Evolutionary conservation across 1,140 invertebrate genomes (phyloP), one percentile per base, ranked within the genome.

Genomic region (Streblospio benedicti): DNA sequence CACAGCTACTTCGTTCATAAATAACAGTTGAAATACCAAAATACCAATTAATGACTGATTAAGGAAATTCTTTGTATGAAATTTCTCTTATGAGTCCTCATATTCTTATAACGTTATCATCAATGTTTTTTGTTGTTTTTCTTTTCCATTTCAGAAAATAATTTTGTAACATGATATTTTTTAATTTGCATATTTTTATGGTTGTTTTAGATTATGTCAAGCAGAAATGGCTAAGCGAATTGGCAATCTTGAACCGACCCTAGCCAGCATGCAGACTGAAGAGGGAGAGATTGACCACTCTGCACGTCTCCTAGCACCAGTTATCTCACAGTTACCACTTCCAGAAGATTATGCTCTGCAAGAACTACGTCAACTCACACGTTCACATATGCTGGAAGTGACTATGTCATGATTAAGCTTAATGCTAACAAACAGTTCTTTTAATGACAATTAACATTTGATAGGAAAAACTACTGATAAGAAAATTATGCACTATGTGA

Each of bases 301-400:
- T 31, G n/a, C n/a, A n/a, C n/a, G n/a, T n/a, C 71, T 81, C 4
- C 68, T 85, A 30, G 75, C 81, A 0, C 76, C 82, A 32, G 69
- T 82, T 16, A 73, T 85, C 2, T 76, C 78, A 2, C 75, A 82
- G 23, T 71, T 86, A 49, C 84, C 84, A 3, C 77, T 86, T 59
- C 84, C 85, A 23, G 83, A 85, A 69, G 85, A 86, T 72, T 86
- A 85, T 66, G 77, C 79, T 1, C 77, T 84, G 45, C 81, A 84
- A 65, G 85, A 86, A 67, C 69, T 85, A 14, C 72, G 78, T 38
- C 73, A 77, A 9, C 70, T 83, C 18, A 71, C 71, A 5, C 61
- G 72, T 6, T 64, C 60, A 23, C 70, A 73, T 52, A 50, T 76
- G 59, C 63, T 71, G 56, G 76, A 78, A 65, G 62, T 71, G 44